phyloP scores from a whole-genome alignment of 92 coral and sea anemone species.

The Zoanthus solanderi region DNA sequence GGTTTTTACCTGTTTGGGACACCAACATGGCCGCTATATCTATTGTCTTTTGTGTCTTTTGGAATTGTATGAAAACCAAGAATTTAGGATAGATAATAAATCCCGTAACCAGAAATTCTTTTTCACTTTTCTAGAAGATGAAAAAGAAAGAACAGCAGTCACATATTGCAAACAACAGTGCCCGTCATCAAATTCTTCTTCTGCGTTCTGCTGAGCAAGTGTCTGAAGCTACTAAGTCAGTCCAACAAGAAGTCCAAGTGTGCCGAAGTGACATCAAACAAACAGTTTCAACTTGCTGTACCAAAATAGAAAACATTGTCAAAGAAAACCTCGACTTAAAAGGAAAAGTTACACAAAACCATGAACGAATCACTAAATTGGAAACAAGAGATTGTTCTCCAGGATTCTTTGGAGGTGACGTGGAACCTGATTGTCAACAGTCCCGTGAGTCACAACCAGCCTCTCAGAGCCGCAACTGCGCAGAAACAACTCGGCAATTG shows the following conservation, averaged over 20 bases:
- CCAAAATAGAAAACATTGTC: not conserved
- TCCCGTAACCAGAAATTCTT: not conserved
- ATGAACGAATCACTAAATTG: not conserved
- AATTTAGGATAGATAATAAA: no score
- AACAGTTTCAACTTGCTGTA: not conserved
- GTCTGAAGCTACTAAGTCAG: not conserved
- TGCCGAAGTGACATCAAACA: not conserved
- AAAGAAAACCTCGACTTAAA: conserved; percentile 7
- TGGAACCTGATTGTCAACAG: not conserved
- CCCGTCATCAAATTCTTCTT: not conserved
- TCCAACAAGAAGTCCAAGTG: not conserved
- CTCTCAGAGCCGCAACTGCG: not conserved
- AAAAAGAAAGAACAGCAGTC: conserved; percentile 21
- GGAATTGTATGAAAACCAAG: no score
- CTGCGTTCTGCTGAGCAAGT: not conserved
- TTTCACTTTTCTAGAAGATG: conserved; percentile 2
- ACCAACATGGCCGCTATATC: no score
- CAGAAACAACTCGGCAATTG: not conserved
- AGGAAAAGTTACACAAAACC: not conserved
- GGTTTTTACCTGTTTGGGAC: no score
- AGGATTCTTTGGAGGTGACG: not conserved
- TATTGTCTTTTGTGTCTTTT: no score
- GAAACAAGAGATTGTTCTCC: not conserved
- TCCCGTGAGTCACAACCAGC: not conserved
- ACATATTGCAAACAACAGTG: conserved; percentile 4